phyloP scores from a whole-genome alignment of 2,888 invertebrate species.

The Aporophyla lueneburgensis region DNA sequence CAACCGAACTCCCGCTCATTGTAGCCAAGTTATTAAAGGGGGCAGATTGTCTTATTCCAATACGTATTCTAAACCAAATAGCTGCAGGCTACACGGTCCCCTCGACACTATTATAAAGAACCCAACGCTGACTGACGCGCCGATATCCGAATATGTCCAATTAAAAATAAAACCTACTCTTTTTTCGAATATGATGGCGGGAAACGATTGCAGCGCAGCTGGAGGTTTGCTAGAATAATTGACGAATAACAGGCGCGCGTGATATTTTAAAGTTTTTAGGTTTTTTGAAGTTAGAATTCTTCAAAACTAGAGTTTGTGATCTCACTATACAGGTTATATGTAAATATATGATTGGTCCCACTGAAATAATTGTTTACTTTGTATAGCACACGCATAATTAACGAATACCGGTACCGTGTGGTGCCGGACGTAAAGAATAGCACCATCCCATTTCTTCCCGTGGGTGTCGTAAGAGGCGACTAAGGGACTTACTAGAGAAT shows the following conservation, averaged over 20 bases:
- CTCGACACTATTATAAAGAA: slow-evolving; percentile 76
- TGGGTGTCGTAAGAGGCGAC: no score
- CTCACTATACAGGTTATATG: background rate
- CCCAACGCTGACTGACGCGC: slow-evolving; percentile 72
- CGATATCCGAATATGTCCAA: slow-evolving; percentile 88
- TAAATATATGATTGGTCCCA: background rate
- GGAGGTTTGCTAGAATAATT: slow-evolving; percentile 65
- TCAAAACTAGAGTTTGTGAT: background rate
- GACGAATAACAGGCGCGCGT: slow-evolving; percentile 29
- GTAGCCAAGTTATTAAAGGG: slow-evolving; percentile 77
- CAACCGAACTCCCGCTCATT: slow-evolving; percentile 43
- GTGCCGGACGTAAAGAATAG: no score
- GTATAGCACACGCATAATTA: background rate
- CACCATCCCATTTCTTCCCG: no score
- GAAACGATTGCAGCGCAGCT: slow-evolving; percentile 75
- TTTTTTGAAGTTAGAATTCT: slow-evolving; percentile 8
- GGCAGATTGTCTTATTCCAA: slow-evolving; percentile 87
- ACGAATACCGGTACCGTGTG: no score
- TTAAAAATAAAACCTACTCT: slow-evolving; percentile 82
- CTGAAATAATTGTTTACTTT: background rate
- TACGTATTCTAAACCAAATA: slow-evolving; percentile 86
- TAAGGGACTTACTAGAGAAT: no score
- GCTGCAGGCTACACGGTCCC: slow-evolving; percentile 82
- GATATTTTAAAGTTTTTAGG: slow-evolving; percentile 16
- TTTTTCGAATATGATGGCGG: slow-evolving; percentile 73